Percentiles rank a stretch among this genome's conserved stretches.
phyloP scores from a whole-genome alignment of 2,797 vertebrate species.

The Halcyon smyrnensis region DNA sequence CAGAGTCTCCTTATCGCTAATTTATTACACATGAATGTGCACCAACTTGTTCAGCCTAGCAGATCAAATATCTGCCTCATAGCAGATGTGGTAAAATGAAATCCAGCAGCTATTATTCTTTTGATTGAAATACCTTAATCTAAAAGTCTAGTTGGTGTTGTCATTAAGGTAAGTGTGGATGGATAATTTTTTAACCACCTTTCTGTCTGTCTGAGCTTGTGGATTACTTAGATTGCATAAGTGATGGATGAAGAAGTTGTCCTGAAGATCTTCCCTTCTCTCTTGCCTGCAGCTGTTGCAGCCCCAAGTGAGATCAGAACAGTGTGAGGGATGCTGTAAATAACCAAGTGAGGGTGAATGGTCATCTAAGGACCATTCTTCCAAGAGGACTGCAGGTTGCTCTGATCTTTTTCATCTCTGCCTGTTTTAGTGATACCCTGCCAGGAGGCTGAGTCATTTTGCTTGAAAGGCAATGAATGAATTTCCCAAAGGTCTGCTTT shows the following conservation, averaged over 20 bases:
- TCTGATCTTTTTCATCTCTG: neutral
- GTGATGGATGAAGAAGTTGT: neutral
- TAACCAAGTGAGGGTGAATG: neutral
- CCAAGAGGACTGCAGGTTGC: neutral
- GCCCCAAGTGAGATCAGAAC: neutral
- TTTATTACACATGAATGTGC: conserved; percentile 10
- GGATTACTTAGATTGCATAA: neutral
- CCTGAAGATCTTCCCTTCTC: neutral
- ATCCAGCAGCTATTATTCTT: conserved; percentile 12
- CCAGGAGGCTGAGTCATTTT: neutral
- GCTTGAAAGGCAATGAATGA: neutral
- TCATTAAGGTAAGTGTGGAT: neutral
- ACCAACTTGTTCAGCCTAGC: neutral
- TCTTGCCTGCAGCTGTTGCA: neutral
- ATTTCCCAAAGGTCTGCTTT: neutral
- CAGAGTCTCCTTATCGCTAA: conserved; percentile 11
- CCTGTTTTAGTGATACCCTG: neutral
- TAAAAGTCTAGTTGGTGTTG: neutral
- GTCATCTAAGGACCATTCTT: neutral
- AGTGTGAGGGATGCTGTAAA: neutral
- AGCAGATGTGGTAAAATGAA: conserved; percentile 29
- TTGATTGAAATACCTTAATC: conserved; percentile 34
- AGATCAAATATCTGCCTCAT: conserved; percentile 9
- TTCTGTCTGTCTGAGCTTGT: neutral
- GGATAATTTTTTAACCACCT: neutral